Evolutionary conservation across 2,797 vertebrate species (phyloP), one percentile per base, ranked within the genome.

Genomic region (Onychomys arenicola): DNA sequence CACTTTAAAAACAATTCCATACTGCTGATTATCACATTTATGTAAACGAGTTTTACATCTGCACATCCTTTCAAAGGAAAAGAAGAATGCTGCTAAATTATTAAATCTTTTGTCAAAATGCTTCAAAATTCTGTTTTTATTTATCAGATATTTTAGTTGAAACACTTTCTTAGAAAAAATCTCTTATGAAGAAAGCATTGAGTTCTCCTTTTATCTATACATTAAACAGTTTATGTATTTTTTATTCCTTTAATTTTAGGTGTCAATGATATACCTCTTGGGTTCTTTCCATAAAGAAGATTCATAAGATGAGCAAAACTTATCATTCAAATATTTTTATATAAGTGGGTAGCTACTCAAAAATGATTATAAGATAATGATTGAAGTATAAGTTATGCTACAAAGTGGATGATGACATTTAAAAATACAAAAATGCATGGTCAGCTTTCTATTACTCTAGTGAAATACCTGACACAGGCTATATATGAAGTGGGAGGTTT

Each of bases 221-320:
- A 91, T 93, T 97, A 95, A 95, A 78, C 21, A 90, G 76, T 61
- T 77, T 91, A 82, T 93, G 32, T 76, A 96, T 92, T 83, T 98
- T 96, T 97, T 81, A 94, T 97, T 95, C 49, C 49, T 96, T 96
- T 97, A 96, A 97, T 97, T 97, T 96, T 95, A 95, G 91, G 96
- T 96, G 71, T 86, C 95, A 95, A 93, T 96, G 96, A 95, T 94
- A 95, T 94, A 91, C 94, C 92, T 96, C 78, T 96, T 76, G 71
- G 86, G 86, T 83, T 84, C 76, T 96, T 91, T 96, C 80, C 86
- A 40, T 77, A 43, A 75, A 84, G 52, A 83, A 92, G 65, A 89
- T 55, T 46, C 25, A 91, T 63, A 94, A 84, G 23, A 77, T 76
- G 76, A 94, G 93, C 69, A 78, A 69, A 87, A 77, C 59, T 83